Conservation (phyloP, 2,113 vertebrate species). For the Cricetomys ansorgei region DNA sequence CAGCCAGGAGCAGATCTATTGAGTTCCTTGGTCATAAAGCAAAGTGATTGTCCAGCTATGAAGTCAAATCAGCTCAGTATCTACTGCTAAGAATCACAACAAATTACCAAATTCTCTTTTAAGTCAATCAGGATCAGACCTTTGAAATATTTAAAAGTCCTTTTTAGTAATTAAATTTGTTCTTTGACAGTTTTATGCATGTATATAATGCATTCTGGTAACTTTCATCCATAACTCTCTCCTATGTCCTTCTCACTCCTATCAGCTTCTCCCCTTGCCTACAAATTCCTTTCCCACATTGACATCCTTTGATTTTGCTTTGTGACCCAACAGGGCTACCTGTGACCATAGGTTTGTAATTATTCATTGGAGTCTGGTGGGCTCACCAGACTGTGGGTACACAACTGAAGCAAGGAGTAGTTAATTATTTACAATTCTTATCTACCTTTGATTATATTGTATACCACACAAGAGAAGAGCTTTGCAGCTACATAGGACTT, state of each 20-base stretch:
- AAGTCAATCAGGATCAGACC: neutral
- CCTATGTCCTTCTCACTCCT: neutral
- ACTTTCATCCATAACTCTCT: too few species aligned
- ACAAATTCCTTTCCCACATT: neutral
- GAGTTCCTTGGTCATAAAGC: neutral
- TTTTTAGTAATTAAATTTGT: neutral
- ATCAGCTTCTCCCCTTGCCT: neutral
- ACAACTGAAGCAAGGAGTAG: neutral
- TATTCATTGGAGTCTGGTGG: neutral
- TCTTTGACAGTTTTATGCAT: neutral
- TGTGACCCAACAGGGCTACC: neutral
- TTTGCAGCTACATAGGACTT: neutral
- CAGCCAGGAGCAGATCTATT: accelerated
- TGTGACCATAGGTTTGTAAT: neutral
- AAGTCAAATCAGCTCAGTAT: neutral
- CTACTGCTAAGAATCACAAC: too few species aligned
- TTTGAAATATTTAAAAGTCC: neutral
- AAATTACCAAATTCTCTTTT: neutral
- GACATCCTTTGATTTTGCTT: neutral
- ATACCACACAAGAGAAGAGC: neutral
- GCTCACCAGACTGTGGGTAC: neutral
- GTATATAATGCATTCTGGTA: neutral
- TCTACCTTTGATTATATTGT: neutral
- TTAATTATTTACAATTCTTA: neutral
- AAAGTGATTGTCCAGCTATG: neutral